These are phyloP conservation scores for Anabas testudineus DNA, from an alignment of 2,797 vertebrate genomes.

Conservation along the genomic window DNA sequence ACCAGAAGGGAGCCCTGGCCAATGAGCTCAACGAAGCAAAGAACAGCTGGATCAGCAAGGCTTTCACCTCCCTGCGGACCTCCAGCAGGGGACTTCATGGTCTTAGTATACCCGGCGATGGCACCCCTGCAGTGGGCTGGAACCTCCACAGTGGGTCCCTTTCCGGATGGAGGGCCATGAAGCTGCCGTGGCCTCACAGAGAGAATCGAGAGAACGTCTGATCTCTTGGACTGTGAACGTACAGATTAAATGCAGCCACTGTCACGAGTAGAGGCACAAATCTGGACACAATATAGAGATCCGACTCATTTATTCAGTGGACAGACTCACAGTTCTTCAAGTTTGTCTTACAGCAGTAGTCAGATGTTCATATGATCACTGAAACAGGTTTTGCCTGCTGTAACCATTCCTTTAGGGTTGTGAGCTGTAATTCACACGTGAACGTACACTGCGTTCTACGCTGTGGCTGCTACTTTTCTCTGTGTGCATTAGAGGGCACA, in stretches of 20 bases:
- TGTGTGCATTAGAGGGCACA: slow-evolving; percentile 20
- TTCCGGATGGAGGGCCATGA: slow-evolving; percentile 68
- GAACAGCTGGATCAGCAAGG: slow-evolving; percentile 97
- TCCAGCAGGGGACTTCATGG: slow-evolving; percentile 81
- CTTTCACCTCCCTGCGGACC: slow-evolving; percentile 92
- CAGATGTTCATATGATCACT: too few species aligned
- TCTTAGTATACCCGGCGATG: slow-evolving; percentile 22
- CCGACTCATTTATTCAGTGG: background rate
- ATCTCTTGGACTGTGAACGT: background rate
- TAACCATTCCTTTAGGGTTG: background rate
- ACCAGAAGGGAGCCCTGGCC: slow-evolving; percentile 89
- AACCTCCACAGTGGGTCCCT: slow-evolving; percentile 39
- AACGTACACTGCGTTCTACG: background rate
- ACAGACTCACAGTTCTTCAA: background rate
- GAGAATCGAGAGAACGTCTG: slow-evolving; percentile 54
- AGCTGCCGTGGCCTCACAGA: slow-evolving; percentile 66
- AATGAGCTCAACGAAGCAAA: slow-evolving; percentile 92
- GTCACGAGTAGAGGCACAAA: background rate
- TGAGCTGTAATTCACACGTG: background rate
- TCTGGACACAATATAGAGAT: background rate
- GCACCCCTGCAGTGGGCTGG: slow-evolving; percentile 24
- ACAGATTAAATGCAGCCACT: background rate
- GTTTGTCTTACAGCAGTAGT: background rate
- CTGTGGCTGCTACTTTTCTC: slow-evolving; percentile 9
- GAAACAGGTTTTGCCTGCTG: too few species aligned